Percentiles rank a stretch among this genome's conserved stretches.
Conservation (phyloP, 2,888 invertebrate species). For the Pristionchus entomophagus region DNA sequence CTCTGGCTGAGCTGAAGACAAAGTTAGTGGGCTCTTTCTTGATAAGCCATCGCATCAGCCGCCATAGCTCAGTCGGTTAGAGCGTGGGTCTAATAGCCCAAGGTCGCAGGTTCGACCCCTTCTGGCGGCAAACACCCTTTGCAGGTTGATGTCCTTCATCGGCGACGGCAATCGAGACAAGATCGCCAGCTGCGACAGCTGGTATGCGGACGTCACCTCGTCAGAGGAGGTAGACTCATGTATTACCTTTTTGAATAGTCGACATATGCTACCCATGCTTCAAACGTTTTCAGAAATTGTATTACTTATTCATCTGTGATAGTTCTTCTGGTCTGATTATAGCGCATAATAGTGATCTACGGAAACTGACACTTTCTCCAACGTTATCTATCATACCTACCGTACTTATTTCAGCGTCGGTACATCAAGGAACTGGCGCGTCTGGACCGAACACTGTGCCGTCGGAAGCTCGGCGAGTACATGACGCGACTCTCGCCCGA, state of each 20-base stretch:
- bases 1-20: slow-evolving; percentile 7
- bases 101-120: slow-evolving; percentile 56
- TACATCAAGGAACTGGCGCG: slow-evolving; percentile 12
- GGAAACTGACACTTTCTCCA: not conserved
- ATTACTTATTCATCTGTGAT: too few species aligned
- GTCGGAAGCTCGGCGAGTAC: slow-evolving; percentile 29
- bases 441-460: slow-evolving; percentile 6
- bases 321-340: too few species aligned
- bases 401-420: not conserved
- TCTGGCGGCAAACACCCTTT: slow-evolving; percentile 48
- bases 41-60: slow-evolving; percentile 13
- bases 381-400: not conserved
- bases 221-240: not conserved
- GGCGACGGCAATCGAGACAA: slow-evolving; percentile 12
- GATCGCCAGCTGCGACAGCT: slow-evolving; percentile 32
- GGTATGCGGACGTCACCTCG: slow-evolving; percentile 16
- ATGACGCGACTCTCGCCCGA: slow-evolving; percentile 20
- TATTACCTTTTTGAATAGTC: too few species aligned
- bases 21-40: not conserved
- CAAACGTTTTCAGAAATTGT: too few species aligned
- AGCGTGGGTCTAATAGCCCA: slow-evolving; percentile 56
- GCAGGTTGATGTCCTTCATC: slow-evolving; percentile 22
- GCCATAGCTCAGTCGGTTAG: slow-evolving; percentile 57
- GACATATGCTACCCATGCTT: too few species aligned
- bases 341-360: too few species aligned